phyloP scores from a whole-genome alignment of 2,797 vertebrate species.

The Helostoma temminkii region DNA sequence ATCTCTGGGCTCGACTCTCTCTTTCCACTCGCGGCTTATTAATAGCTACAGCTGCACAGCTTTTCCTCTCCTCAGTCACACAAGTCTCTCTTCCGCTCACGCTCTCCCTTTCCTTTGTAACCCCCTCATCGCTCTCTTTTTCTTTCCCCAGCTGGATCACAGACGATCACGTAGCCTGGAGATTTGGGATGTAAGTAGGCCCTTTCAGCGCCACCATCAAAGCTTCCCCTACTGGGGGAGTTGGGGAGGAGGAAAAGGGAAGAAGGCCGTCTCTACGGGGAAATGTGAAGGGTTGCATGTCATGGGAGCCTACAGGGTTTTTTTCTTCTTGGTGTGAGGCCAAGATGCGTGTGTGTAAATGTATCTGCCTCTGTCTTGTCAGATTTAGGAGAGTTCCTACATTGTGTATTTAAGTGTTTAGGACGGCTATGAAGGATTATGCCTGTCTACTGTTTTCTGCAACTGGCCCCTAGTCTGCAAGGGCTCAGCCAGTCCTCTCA shows the following conservation, averaged over 20 bases:
- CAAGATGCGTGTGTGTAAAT: constrained; percentile 47
- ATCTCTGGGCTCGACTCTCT: constrained; percentile 77
- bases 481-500: constrained; percentile 70
- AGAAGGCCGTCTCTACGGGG: constrained; percentile 67
- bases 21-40: constrained; percentile 81
- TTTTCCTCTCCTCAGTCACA: constrained; percentile 74
- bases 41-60: constrained; percentile 82
- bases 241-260: constrained; percentile 34
- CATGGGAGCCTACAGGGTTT: constrained; percentile 73
- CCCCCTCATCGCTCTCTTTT: constrained; percentile 64
- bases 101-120: constrained; percentile 73
- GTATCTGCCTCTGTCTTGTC: constrained; percentile 67
- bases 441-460: constrained; percentile 75
- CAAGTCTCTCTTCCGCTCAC: constrained; percentile 74
- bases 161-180: constrained; percentile 88
- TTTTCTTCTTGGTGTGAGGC: constrained; percentile 70
- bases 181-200: constrained; percentile 91
- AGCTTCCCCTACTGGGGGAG: constrained; percentile 71
- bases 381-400: constrained; percentile 75
- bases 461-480: constrained; percentile 75
- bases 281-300: constrained; percentile 82
- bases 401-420: constrained; percentile 79
- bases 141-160: constrained; percentile 86
- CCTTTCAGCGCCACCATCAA: constrained; percentile 85
- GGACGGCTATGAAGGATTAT: constrained; percentile 79